Evolutionary conservation across 2,113 vertebrate genomes (phyloP).

Genomic region (Dasyurus viverrinus): DNA sequence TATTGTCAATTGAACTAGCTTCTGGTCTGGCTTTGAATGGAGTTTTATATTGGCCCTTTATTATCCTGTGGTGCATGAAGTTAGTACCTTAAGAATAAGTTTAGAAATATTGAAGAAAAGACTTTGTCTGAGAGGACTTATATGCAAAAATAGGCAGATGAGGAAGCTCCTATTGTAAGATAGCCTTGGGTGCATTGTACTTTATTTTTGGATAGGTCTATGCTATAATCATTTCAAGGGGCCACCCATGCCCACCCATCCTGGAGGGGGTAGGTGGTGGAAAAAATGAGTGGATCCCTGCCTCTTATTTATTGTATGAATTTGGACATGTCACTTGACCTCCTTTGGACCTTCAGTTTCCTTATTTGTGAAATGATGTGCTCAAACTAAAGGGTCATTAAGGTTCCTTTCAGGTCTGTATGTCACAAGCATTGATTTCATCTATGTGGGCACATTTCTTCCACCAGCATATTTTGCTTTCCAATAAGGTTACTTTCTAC

Average conservation of each 20-base stretch:
- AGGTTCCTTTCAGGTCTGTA: background rate
- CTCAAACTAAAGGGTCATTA: background rate
- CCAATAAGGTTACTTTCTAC: background rate
- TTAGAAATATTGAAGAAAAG: conserved; percentile 24
- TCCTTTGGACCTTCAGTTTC: background rate
- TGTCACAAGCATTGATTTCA: background rate
- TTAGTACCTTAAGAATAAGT: conserved; percentile 49
- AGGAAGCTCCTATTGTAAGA: background rate
- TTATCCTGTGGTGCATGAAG: background rate
- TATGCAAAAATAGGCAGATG: background rate
- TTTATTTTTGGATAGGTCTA: background rate
- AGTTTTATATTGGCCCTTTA: background rate
- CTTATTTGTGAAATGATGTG: too few species aligned
- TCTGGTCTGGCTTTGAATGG: background rate
- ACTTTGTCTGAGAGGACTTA: background rate
- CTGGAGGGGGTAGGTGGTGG: too few species aligned
- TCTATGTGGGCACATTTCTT: too few species aligned
- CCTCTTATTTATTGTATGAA: background rate
- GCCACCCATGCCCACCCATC: background rate
- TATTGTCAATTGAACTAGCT: conserved; percentile 19
- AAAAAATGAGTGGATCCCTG: background rate
- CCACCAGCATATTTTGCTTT: background rate
- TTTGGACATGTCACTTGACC: background rate
- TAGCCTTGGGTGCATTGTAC: background rate
- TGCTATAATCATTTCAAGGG: background rate